A percentile compares a stretch with the other conserved stretches of the same genome.
Conservation (phyloP, 2,797 vertebrate species). For the Channa striata region DNA sequence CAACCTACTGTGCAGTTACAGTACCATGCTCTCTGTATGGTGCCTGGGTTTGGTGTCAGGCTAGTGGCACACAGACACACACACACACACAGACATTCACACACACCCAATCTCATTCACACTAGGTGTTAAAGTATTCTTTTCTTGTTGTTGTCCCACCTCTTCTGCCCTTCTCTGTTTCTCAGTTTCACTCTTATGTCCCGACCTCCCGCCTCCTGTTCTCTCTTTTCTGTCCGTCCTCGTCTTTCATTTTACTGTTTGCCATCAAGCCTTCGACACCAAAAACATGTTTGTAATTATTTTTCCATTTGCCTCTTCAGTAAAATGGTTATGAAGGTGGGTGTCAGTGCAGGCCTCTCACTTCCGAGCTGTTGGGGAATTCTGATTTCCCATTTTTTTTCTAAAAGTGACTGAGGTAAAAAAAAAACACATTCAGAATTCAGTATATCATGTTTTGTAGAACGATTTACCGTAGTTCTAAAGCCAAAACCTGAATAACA, state of each 20-base stretch:
- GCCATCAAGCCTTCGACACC: no score
- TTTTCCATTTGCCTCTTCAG: neutral
- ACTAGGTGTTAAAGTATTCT: conserved; percentile 61
- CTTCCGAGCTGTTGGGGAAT: no score
- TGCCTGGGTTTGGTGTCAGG: conserved; percentile 41
- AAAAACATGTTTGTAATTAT: no score
- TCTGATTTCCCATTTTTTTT: no score
- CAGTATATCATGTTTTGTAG: conserved; percentile 2
- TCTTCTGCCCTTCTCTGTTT: conserved; percentile 27
- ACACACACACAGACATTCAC: neutral
- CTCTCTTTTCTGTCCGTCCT: no score
- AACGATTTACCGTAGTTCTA: neutral
- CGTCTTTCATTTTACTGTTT: no score
- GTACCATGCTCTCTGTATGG: conserved; percentile 44
- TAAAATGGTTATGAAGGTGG: neutral
- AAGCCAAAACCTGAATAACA: neutral
- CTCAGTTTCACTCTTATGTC: no score
- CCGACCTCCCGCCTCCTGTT: no score
- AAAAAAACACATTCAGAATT: no score
- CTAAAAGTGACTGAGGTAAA: no score
- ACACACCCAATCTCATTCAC: conserved; percentile 42
- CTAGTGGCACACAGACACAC: conserved; percentile 4
- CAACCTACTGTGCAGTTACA: conserved; percentile 37
- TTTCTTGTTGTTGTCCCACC: conserved; percentile 40
- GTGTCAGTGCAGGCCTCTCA: no score